Base-by-base conservation (phyloP, 2,113 vertebrate genomes). In the Speoplatyrhinus poulsoni region DNA sequence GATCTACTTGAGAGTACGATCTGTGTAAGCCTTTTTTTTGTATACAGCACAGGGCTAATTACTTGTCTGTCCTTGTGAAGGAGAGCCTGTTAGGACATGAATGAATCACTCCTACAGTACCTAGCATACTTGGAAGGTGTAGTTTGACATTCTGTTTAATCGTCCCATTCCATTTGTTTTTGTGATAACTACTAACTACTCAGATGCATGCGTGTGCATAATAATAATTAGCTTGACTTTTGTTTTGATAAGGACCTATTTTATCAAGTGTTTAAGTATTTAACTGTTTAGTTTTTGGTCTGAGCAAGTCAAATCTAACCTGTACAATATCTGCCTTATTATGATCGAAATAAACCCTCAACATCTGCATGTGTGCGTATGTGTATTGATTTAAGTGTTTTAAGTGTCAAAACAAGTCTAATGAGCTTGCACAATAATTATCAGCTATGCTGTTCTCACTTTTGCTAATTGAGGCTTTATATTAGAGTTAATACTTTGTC, bases 341-440 rank as follows among this genome's bases (percentile, higher is more conserved):
- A 89, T 82, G 84, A 87, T 72, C 79, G 82, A 79, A 84, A 90
- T 82, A 81, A 87, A 69, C 73, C 70, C 53, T 41, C 26, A 89
- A 89, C 75, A 91, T 84, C 88, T 87, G 84, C 79, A 85, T 73
- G 74, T 70, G 74, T 79, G 76, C 41, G 49, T 54, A 16, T 55
- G 65, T 67, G 60, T 67, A 46, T 89, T 83, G 81, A 89, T 89
- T 90, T 89, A 88, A 87, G 71, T 77, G 60, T 70, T 82, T 86
- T 86, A 82, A 85, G 84, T 84, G 84, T 88, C 85, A 86, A 84
- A 89, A 87, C 80, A 89, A 82, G 75, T 84, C 82, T 89, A 88
- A 89, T 86, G 83, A 89, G 86, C 81, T 80, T 68, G 63, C 77
- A 47, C 80, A 82, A 77, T 91, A 90, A 92, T 92, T 89, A 90